These are phyloP conservation scores for Colossoma macropomum DNA, from an alignment of 2,113 vertebrate species.

Conservation along the genomic window DNA sequence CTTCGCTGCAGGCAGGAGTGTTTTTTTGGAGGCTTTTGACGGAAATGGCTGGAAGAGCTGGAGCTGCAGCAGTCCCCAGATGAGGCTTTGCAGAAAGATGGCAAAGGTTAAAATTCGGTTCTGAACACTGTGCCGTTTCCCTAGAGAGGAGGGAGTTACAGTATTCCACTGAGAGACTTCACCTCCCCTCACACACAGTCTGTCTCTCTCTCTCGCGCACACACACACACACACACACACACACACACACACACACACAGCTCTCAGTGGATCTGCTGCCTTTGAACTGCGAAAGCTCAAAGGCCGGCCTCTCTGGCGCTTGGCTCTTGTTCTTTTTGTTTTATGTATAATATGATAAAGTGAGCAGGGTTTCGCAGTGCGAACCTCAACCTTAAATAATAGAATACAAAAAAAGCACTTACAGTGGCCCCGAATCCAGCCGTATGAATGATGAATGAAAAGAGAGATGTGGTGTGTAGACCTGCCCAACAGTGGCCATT, in stretches of 20 bases:
- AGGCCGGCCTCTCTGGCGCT: slow-evolving; percentile 28
- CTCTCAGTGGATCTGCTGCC: neutral
- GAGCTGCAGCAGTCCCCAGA: slow-evolving; percentile 9
- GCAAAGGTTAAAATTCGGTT: slow-evolving; percentile 29
- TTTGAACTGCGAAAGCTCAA: slow-evolving; percentile 54
- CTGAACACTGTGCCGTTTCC: slow-evolving; percentile 24
- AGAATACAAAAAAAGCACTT: slow-evolving; percentile 52
- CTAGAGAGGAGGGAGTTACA: slow-evolving; percentile 26
- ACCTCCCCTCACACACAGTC: neutral
- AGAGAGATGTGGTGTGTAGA: neutral
- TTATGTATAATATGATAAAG: slow-evolving; percentile 55
- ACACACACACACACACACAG: neutral
- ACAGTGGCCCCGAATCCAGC: slow-evolving; percentile 25
- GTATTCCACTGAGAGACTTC: slow-evolving; percentile 4
- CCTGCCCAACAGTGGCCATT: neutral
- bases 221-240: slow-evolving; percentile 10
- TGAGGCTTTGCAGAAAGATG: slow-evolving; percentile 7
- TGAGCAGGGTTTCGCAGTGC: slow-evolving; percentile 32
- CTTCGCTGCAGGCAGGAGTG: neutral
- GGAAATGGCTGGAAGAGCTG: neutral
- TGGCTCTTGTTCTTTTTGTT: slow-evolving; percentile 52
- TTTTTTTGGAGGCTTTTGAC: slow-evolving; percentile 1
- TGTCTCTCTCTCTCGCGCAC: neutral
- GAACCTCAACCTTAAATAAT: slow-evolving; percentile 58
- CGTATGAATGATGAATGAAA: slow-evolving; percentile 51